Base-by-base conservation (phyloP, 2,888 invertebrate species). In the Fragum fragum region DNA sequence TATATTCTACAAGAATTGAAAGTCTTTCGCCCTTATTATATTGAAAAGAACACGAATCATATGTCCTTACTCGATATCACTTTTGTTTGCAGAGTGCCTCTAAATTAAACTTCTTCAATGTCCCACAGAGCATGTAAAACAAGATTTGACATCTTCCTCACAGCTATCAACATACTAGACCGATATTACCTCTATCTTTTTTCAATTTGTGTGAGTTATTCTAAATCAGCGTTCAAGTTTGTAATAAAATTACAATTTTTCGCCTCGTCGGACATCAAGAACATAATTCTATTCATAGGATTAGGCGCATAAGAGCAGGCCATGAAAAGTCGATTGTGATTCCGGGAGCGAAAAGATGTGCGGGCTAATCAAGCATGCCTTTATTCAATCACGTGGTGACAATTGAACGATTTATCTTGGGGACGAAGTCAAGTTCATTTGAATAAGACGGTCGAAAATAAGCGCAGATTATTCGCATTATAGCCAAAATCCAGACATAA, bases 161-260 rank as follows among this genome's bases (percentile, higher is more conserved):
- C 74, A 55, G 53, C 53, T n/a, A 14, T 63, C 42, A 63, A 53
- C 66, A 77, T 77, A 79, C 79, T 77, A 83, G 53, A 28, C 55
- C 79, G 73, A 80, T 79, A 79, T 85, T 85, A 79, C 85, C 85
- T 75, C 71, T 76, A 85, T 82, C 78, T 53, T 69, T 81, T 85
- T 83, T 83, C 80, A 83, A 83, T 85, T 83, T 79, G 73, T 69
- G 78, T 78, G 82, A 83, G 78, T 83, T 83, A 82, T 82, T 83
- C 80, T 61, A 36, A 73, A 76, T 55, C 78, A 81, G 80, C 85
- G 82, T 81, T 73, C 70, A 85, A 61, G 70, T 85, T 85, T 70
- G 85, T 78, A 85, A 85, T 85, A 85, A 85, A 85, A 85, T 83
- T 81, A 83, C 85, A 73, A 85, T 83, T 82, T 85, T 73, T 47